These are phyloP conservation scores for Theretra japonica DNA, from an alignment of 2,888 invertebrate species.

Conservation along the genomic window DNA sequence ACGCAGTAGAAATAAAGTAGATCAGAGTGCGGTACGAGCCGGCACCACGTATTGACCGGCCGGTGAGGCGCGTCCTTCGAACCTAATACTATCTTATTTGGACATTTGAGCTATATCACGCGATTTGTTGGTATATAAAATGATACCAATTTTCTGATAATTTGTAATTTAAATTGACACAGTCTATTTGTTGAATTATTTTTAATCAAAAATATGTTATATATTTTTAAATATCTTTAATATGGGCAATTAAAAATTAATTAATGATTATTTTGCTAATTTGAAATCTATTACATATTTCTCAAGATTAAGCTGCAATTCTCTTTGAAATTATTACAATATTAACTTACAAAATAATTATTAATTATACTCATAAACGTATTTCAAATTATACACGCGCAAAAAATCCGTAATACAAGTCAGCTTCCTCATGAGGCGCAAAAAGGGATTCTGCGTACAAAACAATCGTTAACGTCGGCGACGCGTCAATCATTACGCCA, in stretches of 20 bases:
- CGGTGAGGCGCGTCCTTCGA: conserved; percentile 39
- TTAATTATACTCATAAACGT: neutral
- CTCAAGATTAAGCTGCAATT: too few species aligned
- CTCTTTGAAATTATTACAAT: too few species aligned
- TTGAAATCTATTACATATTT: too few species aligned
- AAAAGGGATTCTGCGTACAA: conserved; percentile 43
- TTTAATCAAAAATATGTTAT: too few species aligned
- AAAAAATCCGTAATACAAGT: conserved; percentile 40
- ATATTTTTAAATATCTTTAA: too few species aligned
- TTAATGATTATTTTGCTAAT: too few species aligned
- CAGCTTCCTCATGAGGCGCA: conserved; percentile 32
- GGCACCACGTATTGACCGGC: conserved; percentile 61
- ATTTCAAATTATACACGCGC: conserved; percentile 31
- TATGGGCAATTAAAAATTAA: too few species aligned
- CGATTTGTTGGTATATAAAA: too few species aligned
- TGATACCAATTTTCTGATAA: too few species aligned
- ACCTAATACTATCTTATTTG: neutral
- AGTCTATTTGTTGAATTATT: too few species aligned
- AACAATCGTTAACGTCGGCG: conserved; percentile 55
- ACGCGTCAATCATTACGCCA: conserved; percentile 69
- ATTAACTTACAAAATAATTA: neutral
- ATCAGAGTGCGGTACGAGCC: conserved; percentile 31
- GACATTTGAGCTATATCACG: too few species aligned
- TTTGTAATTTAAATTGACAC: too few species aligned
- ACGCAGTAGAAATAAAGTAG: conserved; percentile 4